phyloP scores from a whole-genome alignment of 2,113 vertebrate genomes.

The Myrmecobius fasciatus region DNA sequence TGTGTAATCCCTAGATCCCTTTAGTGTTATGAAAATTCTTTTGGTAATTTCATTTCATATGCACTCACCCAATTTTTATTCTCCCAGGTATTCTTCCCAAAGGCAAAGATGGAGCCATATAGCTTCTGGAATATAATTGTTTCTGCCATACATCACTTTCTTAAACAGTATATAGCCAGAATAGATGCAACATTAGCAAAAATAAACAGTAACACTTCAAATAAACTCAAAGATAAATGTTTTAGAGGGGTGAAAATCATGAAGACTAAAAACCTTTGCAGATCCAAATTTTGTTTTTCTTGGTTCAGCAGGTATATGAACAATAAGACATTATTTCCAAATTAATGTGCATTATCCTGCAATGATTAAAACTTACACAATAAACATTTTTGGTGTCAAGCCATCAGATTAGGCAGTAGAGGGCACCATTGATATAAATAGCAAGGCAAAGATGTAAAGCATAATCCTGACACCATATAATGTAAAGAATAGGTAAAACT shows the following conservation, averaged over 20 bases:
- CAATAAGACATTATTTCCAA: neutral
- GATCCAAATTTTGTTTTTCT: neutral
- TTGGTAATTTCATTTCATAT: neutral
- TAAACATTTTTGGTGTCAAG: neutral
- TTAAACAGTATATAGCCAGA: neutral
- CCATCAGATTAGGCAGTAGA: neutral
- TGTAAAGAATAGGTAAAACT: neutral
- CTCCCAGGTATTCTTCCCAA: neutral
- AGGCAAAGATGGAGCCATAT: neutral
- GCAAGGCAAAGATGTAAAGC: neutral
- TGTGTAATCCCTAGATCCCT: neutral
- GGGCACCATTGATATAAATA: neutral
- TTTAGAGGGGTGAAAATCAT: conserved; percentile 13
- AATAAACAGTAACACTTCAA: conserved; percentile 19
- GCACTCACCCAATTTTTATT: neutral
- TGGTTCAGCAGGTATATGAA: neutral
- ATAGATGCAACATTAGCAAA: neutral
- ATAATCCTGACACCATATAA: neutral
- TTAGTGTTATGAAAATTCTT: conserved; percentile 12
- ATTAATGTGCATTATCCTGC: neutral
- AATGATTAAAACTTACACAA: neutral
- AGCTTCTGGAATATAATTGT: neutral
- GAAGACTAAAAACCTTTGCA: neutral
- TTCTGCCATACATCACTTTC: neutral
- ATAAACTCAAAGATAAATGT: neutral